A percentile compares a stretch with the other conserved stretches of the same genome.
These are phyloP conservation scores for Gallirallus australis DNA, from an alignment of 2,797 vertebrate species.

Conservation along the genomic window DNA sequence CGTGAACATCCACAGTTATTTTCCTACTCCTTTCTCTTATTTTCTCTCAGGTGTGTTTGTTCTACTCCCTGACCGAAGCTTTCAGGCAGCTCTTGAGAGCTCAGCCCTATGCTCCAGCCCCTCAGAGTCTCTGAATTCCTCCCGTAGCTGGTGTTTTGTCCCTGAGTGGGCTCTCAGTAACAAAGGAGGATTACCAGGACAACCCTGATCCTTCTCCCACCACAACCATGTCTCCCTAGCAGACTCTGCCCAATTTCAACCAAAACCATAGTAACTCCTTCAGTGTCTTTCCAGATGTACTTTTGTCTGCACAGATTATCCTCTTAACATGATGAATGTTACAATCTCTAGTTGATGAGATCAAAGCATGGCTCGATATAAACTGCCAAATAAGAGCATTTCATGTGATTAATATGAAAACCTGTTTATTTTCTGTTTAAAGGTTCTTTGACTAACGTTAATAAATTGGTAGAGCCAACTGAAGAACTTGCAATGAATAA, in stretches of 20 bases:
- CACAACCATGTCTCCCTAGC: not conserved
- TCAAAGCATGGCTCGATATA: not conserved
- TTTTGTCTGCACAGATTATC: not conserved
- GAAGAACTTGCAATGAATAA: not conserved
- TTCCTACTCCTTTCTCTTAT: not conserved
- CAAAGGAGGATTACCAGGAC: not conserved
- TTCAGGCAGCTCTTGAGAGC: not conserved
- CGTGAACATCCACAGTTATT: not conserved
- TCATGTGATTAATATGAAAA: not conserved
- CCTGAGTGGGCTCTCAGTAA: not conserved
- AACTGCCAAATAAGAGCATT: not conserved
- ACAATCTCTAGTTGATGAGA: not conserved
- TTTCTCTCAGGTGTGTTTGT: not conserved
- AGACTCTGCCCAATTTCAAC: not conserved
- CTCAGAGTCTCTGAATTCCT: not conserved
- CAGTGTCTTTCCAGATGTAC: not conserved
- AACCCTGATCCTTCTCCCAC: not conserved
- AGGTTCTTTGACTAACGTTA: not conserved
- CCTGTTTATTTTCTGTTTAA: not conserved
- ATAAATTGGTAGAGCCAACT: not conserved
- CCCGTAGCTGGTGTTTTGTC: not conserved
- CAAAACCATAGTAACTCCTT: not conserved
- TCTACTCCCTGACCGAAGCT: not conserved
- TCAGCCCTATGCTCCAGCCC: not conserved
- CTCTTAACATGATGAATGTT: not conserved